These are phyloP conservation scores for Drosophila yakuba DNA, from an alignment of 1,140 invertebrate genomes.

Conservation along the genomic window DNA sequence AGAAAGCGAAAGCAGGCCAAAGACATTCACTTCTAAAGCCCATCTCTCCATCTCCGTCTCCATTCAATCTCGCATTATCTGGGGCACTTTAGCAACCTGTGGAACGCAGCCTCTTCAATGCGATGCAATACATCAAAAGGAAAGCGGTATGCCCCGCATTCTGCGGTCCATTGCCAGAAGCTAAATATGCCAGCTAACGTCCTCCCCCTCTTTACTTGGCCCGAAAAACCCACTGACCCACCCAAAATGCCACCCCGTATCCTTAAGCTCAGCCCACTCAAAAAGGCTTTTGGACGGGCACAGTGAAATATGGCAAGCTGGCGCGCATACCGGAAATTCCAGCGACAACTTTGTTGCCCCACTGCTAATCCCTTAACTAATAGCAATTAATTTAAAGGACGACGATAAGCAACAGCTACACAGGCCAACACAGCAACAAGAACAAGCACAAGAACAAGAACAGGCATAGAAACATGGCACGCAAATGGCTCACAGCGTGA, in stretches of 20 bases:
- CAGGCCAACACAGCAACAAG: conserved; percentile 18
- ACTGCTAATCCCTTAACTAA: conserved; percentile 84
- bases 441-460: conserved; percentile 7
- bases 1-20: conserved; percentile 39
- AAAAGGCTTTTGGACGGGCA: conserved; percentile 43
- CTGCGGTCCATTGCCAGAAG: conserved; percentile 44
- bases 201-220: neutral
- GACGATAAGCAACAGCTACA: conserved; percentile 80
- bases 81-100: conserved; percentile 73
- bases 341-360: conserved; percentile 76
- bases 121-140: conserved; percentile 81
- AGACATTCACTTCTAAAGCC: conserved; percentile 18
- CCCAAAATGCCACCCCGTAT: neutral
- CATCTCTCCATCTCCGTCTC: neutral
- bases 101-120: conserved; percentile 81
- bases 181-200: conserved; percentile 48
- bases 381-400: conserved; percentile 84
- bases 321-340: conserved; percentile 82
- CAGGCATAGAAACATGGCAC: conserved; percentile 50
- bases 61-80: conserved; percentile 36
- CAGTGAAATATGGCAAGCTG: conserved; percentile 72
- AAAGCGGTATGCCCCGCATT: conserved; percentile 80
- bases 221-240: conserved; percentile 19
- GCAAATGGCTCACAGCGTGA: conserved; percentile 81
- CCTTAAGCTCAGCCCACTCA: neutral